Evolutionary conservation across 2,888 invertebrate genomes (phyloP), one percentile per base, ranked within the genome.

Genomic region (Caenorhabditis angaria): DNA sequence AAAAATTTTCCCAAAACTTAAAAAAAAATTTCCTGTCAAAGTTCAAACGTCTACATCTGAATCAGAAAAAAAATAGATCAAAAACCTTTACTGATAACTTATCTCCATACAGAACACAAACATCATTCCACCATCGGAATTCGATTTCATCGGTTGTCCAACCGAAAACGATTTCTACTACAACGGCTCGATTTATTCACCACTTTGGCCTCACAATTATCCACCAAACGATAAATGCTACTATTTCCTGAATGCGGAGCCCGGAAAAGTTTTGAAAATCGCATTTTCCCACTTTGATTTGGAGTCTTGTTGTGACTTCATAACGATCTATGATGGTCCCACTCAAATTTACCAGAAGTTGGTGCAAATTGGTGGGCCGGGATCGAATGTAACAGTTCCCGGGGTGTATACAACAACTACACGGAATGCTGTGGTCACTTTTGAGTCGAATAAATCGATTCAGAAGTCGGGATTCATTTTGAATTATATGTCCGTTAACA

Each of bases 261-360:
- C 69, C 0, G 80, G 80, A 51, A 74, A 65, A 18, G 78, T 81
- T 41, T 47, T 78, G 20, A 79, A 76, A 27, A 50, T 80, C 53
- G 50, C 74, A 0, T 80, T 80, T 41, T 64, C 74, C 0, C 68
- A 76, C 57, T 80, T 67, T 48, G 80, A 80, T 41, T 29, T 80
- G 61, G 75, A 80, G n/a, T 68, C 75, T 24, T 77, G 76, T 61
- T 77, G 76, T 68, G 80, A 80, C 62, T 80, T 64, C 35, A 65
- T 81, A 1, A 78, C 80, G 2, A 78, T 81, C 28, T 77, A 78
- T 55, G 80, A 81, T 63, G 80, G 80, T 18, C 74, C 72, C 18
- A 59, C 71, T 18, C 58, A 59, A 0, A 29, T 18, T 5, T 61
- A 56, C 18, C 66, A 65, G 20, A 70, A 75, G 50, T 61, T 80